Evolutionary conservation across 2,797 vertebrate genomes (phyloP).

Genomic region (Peromyscus melanophrys): DNA sequence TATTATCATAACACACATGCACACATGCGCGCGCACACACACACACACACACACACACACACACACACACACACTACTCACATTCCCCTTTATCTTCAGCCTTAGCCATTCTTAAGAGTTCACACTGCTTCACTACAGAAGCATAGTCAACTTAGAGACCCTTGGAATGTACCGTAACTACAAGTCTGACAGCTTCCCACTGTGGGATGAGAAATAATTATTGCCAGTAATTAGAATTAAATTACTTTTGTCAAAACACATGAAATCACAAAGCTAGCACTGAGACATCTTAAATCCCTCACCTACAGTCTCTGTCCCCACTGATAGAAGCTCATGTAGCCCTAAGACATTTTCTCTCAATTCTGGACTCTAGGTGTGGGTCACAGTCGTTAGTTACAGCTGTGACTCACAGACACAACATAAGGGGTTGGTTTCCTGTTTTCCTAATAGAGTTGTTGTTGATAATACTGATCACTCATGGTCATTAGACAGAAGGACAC

Average conservation of each 20-base stretch:
- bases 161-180: neutral
- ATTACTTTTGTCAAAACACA: slow-evolving; percentile 78
- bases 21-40: neutral
- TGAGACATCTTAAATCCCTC: neutral
- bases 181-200: slow-evolving; percentile 63
- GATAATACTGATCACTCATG: neutral
- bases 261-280: slow-evolving; percentile 3
- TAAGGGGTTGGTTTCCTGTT: neutral
- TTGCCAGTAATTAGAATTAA: slow-evolving; percentile 72
- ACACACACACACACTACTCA: neutral
- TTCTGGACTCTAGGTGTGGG: neutral
- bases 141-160: slow-evolving; percentile 19
- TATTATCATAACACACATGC: neutral
- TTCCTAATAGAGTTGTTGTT: neutral
- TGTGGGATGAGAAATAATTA: slow-evolving; percentile 67
- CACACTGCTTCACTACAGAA: neutral
- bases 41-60: too few species aligned
- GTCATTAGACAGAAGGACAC: neutral
- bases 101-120: neutral
- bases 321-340: neutral
- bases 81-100: neutral
- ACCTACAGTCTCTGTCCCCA: neutral
- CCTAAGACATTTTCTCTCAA: neutral
- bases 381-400: neutral
- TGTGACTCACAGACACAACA: neutral